Evolutionary conservation across 2,113 vertebrate species (phyloP), one percentile per base, ranked within the genome.

Genomic region (Oncorhynchus tshawytscha): DNA sequence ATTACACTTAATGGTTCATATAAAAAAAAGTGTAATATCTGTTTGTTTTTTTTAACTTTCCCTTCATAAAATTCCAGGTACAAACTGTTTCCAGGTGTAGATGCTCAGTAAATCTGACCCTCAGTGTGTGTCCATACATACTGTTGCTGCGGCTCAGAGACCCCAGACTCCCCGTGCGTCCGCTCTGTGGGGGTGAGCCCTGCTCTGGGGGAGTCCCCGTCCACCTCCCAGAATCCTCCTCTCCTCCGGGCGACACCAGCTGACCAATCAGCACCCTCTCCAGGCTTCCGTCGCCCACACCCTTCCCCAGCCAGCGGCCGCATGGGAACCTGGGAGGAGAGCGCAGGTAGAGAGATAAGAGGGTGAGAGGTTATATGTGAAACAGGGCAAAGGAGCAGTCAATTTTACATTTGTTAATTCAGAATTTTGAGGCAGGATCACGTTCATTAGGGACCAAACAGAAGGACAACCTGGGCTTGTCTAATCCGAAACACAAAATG

Each of bases 231-330:
- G 95, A 88, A 71, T 97, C 96, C 12, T 97, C 96, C 0, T 97
- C 96, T 0, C 88, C 88, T 0, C 81, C 83, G 24, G 95, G 86
- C 7, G 91, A 88, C 84, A 97, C 92, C 87, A 97, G 79, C 75
- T 98, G 96, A 51, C 96, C 97, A 11, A 98, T 96, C 2, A 98
- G 95, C 24, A 98, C 94, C 64, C 97, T 83, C 77, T 98, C 96
- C 87, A 98, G 81, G 75, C 96, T 98, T 78, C 96, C 96, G 0
- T 98, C 96, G 0, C 96, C 97, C 1, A 98, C 90, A 0, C 97
- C 96, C 75, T 95, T 98, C 4, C 97, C 96, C 68, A 98, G 90
- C 96, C 96, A 98, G 1, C 95, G 92, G 1, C 97, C 95, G 0
- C 97, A 98, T 0, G 97, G 97, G 84, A 98, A 98, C 89, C 96